Percentiles rank a stretch among this genome's conserved stretches.
phyloP scores from a whole-genome alignment of 2,888 invertebrate genomes.

The Coelinius sp. region DNA sequence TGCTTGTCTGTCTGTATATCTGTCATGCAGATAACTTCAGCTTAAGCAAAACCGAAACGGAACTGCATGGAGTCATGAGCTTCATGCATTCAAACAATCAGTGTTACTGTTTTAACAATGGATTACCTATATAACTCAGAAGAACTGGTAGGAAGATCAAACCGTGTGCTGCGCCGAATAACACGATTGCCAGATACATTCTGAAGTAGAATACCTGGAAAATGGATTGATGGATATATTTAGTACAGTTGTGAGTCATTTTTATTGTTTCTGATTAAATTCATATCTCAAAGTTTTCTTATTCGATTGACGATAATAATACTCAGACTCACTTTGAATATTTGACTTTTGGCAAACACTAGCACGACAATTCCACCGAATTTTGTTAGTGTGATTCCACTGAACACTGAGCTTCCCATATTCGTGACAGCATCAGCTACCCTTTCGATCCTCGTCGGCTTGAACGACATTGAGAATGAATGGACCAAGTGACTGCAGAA shows the following conservation, averaged over 20 bases:
- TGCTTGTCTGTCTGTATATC: background rate
- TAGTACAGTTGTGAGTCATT: conserved; percentile 4
- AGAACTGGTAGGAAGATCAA: conserved; percentile 97
- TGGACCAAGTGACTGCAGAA: conserved; percentile 98
- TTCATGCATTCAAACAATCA: conserved; percentile 50
- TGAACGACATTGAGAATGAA: conserved; percentile 87
- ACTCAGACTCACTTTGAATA: conserved; percentile 80
- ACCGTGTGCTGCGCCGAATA: conserved; percentile 97
- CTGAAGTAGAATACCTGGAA: conserved; percentile 91
- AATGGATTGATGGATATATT: conserved; percentile 15
- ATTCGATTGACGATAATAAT: background rate
- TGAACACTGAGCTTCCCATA: conserved; percentile 94
- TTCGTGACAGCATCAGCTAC: conserved; percentile 87
- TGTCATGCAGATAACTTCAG: too few species aligned
- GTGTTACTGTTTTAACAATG: too few species aligned
- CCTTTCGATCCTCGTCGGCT: conserved; percentile 80
- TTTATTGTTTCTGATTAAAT: background rate
- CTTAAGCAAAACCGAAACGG: too few species aligned
- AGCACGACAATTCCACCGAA: conserved; percentile 97
- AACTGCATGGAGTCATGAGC: too few species aligned
- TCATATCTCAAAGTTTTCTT: background rate
- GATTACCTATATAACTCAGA: conserved; percentile 96
- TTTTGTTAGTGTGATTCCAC: conserved; percentile 98
- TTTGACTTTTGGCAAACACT: conserved; percentile 97
- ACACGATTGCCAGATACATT: conserved; percentile 97